phyloP scores from a whole-genome alignment of 1,140 invertebrate species.

The Nymphalis io region DNA sequence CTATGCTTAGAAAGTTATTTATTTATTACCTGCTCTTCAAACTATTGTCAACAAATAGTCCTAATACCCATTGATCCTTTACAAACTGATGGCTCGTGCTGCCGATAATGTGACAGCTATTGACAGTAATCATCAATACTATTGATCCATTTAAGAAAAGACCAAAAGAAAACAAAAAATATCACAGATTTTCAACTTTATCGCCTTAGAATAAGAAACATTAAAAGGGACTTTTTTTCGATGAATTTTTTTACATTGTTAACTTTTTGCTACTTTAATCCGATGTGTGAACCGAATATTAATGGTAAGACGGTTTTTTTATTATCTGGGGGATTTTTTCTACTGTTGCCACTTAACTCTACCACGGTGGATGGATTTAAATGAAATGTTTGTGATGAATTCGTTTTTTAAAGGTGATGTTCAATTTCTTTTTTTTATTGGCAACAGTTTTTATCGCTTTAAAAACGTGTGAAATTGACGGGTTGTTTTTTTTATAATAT shows the following conservation, averaged over 20 bases:
- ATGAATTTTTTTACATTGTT: slow-evolving; percentile 33
- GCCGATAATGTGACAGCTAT: slow-evolving; percentile 22
- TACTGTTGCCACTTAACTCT: slow-evolving; percentile 65
- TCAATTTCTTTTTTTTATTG: slow-evolving; percentile 35
- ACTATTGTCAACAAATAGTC: neutral
- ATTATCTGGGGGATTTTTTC: slow-evolving; percentile 45
- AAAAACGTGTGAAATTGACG: slow-evolving; percentile 47
- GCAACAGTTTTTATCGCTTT: slow-evolving; percentile 29
- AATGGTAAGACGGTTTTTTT: slow-evolving; percentile 48
- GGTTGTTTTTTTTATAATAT: slow-evolving; percentile 1
- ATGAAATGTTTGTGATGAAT: slow-evolving; percentile 61
- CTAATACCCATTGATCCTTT: slow-evolving; percentile 23
- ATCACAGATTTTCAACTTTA: slow-evolving; percentile 17
- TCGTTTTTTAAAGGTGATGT: slow-evolving; percentile 52
- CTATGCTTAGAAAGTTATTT: too few relatives aligned
- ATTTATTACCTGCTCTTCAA: neutral
- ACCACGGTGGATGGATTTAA: slow-evolving; percentile 64
- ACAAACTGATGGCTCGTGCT: slow-evolving; percentile 43
- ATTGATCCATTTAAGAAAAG: slow-evolving; percentile 27
- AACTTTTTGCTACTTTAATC: slow-evolving; percentile 48
- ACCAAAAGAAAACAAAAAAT: slow-evolving; percentile 17
- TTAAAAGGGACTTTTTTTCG: slow-evolving; percentile 26
- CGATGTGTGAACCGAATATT: slow-evolving; percentile 54
- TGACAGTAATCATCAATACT: slow-evolving; percentile 23
- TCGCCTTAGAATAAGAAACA: slow-evolving; percentile 5